Percentiles rank a stretch among this genome's conserved stretches.
Evolutionary conservation across 2,113 vertebrate genomes (phyloP).

Genomic region (Sprattus sprattus): DNA sequence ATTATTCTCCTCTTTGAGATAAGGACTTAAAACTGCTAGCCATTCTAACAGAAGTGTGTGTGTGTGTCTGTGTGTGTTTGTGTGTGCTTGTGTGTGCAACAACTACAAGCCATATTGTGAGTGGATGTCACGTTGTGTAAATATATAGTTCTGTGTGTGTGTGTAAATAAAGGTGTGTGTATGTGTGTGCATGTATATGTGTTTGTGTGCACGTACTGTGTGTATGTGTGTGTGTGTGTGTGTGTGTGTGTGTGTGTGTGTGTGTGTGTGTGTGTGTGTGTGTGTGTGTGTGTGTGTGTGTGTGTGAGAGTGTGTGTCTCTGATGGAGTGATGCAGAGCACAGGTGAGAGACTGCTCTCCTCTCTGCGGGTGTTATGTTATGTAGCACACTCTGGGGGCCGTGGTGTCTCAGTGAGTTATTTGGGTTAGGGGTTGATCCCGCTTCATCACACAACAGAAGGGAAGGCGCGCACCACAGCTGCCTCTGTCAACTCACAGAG

Average conservation of each 20-base stretch:
- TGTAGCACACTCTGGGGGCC: not conserved
- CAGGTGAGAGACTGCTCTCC: not conserved
- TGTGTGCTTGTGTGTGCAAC: not conserved
- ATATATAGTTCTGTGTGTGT: not conserved
- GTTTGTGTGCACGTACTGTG: not conserved
- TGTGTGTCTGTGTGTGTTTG: not conserved
- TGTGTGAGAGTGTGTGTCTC: not conserved
- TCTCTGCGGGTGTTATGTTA: not conserved
- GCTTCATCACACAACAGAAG: slow-evolving; percentile 2
- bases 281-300: not conserved
- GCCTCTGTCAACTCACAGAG: not conserved
- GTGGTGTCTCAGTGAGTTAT: not conserved
- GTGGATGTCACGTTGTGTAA: no score
- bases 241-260: not conserved
- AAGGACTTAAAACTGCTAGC: slow-evolving; percentile 53
- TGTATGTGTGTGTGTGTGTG: not conserved
- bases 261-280: not conserved
- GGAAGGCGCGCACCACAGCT: not conserved
- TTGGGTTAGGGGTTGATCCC: not conserved
- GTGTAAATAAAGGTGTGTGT: not conserved
- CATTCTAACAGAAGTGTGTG: slow-evolving; percentile 23
- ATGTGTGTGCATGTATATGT: not conserved
- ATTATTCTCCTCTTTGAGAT: slow-evolving; percentile 61
- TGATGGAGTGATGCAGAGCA: not conserved
- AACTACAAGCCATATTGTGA: not conserved